Conservation (phyloP, 2,113 vertebrate species). For the Callopanchax toddi region DNA sequence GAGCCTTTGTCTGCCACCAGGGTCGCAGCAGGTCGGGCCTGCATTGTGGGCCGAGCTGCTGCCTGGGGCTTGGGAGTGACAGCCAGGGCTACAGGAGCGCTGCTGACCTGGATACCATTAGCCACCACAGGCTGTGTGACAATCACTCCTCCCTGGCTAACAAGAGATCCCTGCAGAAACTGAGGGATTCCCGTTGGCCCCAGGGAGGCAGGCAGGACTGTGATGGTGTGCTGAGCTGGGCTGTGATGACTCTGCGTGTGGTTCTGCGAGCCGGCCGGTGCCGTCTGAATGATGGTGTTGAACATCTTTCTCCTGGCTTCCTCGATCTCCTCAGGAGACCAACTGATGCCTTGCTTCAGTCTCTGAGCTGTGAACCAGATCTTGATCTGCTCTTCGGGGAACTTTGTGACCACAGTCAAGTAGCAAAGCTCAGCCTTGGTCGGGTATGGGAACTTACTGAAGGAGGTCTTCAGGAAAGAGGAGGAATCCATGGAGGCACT, state of each 20-base stretch:
- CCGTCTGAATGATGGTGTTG: constrained; percentile 94
- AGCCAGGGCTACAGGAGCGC: constrained; percentile 86
- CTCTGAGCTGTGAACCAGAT: constrained; percentile 99
- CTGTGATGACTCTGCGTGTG: constrained; percentile 64
- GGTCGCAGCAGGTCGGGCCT: constrained; percentile 79
- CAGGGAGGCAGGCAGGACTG: constrained; percentile 89
- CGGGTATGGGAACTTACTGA: constrained; percentile 98
- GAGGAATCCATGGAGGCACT: constrained; percentile 96
- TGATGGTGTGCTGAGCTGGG: constrained; percentile 84
- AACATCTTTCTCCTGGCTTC: constrained; percentile 99
- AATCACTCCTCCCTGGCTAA: constrained; percentile 90
- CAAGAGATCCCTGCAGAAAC: constrained; percentile 88
- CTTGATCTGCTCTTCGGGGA: constrained; percentile 97
- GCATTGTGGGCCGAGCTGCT: constrained; percentile 82
- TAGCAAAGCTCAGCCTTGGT: constrained; percentile 98
- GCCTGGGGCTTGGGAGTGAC: constrained; percentile 87
- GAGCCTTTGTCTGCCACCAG: constrained; percentile 80
- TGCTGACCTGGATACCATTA: constrained; percentile 89
- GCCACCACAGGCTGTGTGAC: constrained; percentile 92
- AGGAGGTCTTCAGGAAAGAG: constrained; percentile 95
- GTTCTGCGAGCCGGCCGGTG: constrained; percentile 78
- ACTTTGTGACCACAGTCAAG: constrained; percentile 97
- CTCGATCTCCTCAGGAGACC: constrained; percentile 99
- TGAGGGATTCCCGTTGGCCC: constrained; percentile 85
- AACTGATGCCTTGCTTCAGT: constrained; percentile 98